A percentile compares a stretch with the other conserved stretches of the same genome.
Evolutionary conservation across 2,797 vertebrate species (phyloP).

Genomic region (Sebastolobus altivelis): DNA sequence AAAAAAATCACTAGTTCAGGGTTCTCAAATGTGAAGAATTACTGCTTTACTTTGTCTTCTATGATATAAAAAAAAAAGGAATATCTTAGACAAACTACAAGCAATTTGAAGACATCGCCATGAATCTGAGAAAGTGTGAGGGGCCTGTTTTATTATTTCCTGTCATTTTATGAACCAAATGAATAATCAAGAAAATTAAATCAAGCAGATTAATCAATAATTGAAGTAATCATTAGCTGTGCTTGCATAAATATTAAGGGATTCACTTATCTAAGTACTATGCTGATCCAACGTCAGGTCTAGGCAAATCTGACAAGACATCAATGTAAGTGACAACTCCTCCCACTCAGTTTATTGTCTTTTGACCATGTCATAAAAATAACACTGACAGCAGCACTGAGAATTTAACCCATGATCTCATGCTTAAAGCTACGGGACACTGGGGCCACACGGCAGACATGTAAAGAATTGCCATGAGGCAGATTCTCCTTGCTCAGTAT

Average conservation of each 20-base stretch:
- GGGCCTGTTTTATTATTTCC: neutral
- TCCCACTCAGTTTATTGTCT: conserved; percentile 33
- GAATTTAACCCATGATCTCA: conserved; percentile 54
- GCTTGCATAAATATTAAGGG: neutral
- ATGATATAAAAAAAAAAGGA: too few species aligned
- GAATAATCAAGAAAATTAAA: neutral
- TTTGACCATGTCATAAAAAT: conserved; percentile 63
- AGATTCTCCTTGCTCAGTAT: conserved; percentile 69
- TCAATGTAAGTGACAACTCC: conserved; percentile 29
- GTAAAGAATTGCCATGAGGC: conserved; percentile 71
- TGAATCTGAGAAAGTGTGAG: neutral
- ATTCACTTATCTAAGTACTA: neutral
- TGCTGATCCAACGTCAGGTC: neutral
- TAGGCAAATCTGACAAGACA: conserved; percentile 27
- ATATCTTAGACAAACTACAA: neutral
- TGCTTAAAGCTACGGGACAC: conserved; percentile 48
- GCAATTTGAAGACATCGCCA: neutral
- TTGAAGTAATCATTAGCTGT: neutral
- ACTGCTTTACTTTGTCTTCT: too few species aligned
- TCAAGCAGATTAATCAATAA: neutral
- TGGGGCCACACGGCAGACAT: conserved; percentile 59
- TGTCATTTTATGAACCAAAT: neutral
- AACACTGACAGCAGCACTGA: conserved; percentile 49
- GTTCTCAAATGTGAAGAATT: neutral
- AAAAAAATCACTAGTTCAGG: too few species aligned